phyloP scores from a whole-genome alignment of 35 echinoderm and acorn worm genomes.

The Stichopus chloronotus region DNA sequence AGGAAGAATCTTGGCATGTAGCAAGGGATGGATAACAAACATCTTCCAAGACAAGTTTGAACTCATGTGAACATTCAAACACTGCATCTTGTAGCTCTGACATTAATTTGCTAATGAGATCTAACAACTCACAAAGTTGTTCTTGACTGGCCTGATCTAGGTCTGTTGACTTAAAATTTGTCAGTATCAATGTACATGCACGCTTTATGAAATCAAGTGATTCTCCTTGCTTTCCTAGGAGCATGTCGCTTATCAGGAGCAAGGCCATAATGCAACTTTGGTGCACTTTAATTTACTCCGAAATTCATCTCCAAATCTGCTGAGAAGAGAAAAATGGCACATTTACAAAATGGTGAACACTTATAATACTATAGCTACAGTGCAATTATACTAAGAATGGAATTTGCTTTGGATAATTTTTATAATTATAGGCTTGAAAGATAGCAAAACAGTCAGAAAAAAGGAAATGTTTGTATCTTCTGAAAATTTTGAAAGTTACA shows the following conservation, averaged over 20 bases:
- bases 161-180: background rate
- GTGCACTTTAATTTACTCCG: background rate
- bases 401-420: too few species aligned
- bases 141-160: background rate
- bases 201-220: constrained; percentile 19
- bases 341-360: background rate
- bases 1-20: background rate
- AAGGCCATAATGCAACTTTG: constrained; percentile 17
- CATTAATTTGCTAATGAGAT: constrained; percentile 10
- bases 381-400: too few species aligned
- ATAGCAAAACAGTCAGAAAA: too few species aligned
- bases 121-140: constrained; percentile 24
- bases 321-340: background rate
- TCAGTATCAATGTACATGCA: constrained; percentile 19
- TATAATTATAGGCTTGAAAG: too few species aligned
- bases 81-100: background rate
- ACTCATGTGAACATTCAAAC: background rate
- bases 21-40: constrained; percentile 34
- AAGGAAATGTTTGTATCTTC: too few species aligned
- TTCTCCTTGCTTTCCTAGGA: constrained; percentile 28
- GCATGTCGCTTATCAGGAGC: constrained; percentile 17
- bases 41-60: background rate
- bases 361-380: too few species aligned
- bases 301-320: background rate
- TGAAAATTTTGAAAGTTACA: too few species aligned